Percentiles rank a stretch among this genome's conserved stretches.
Evolutionary conservation across 2,888 invertebrate species (phyloP).

Genomic region (Sphaeridia pumilis): DNA sequence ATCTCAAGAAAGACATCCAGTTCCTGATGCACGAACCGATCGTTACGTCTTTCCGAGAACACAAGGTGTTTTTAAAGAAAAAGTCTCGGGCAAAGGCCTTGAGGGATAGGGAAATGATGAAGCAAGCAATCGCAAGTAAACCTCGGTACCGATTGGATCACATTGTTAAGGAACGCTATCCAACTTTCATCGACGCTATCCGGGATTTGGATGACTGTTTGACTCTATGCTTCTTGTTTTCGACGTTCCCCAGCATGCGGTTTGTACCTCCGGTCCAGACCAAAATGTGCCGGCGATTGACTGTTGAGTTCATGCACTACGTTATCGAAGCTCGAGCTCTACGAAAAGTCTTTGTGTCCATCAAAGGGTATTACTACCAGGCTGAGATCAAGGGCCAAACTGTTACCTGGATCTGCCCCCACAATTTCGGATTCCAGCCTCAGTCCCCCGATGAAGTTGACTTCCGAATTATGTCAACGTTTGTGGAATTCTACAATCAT

Average conservation of each 20-base stretch:
- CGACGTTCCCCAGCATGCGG: conserved; percentile 79
- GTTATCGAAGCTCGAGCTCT: conserved; percentile 82
- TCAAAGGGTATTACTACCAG: conserved; percentile 97
- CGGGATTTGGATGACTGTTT: conserved; percentile 93
- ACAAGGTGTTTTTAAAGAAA: conserved; percentile 57
- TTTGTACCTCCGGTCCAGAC: conserved; percentile 70
- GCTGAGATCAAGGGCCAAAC: conserved; percentile 89
- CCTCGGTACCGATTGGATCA: conserved; percentile 84
- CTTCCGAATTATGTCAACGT: conserved; percentile 92
- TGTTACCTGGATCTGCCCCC: conserved; percentile 95
- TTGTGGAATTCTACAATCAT: conserved; percentile 91
- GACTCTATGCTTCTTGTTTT: conserved; percentile 84
- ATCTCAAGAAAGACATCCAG: conserved; percentile 90
- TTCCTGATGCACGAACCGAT: conserved; percentile 92
- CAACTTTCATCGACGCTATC: conserved; percentile 89
- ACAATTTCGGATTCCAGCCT: conserved; percentile 80
- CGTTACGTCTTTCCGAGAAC: conserved; percentile 83
- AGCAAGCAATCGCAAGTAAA: conserved; percentile 62
- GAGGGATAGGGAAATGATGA: conserved; percentile 62
- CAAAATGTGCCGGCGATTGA: conserved; percentile 68
- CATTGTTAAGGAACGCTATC: conserved; percentile 95
- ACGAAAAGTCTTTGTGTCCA: conserved; percentile 87
- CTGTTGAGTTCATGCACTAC: conserved; percentile 91
- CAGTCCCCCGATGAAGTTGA: conserved; percentile 84
- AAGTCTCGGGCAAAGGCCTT: conserved; percentile 62